A percentile compares a stretch with the other conserved stretches of the same genome.
Evolutionary conservation across 2,113 vertebrate species (phyloP).

Genomic region (Heterotis niloticus): DNA sequence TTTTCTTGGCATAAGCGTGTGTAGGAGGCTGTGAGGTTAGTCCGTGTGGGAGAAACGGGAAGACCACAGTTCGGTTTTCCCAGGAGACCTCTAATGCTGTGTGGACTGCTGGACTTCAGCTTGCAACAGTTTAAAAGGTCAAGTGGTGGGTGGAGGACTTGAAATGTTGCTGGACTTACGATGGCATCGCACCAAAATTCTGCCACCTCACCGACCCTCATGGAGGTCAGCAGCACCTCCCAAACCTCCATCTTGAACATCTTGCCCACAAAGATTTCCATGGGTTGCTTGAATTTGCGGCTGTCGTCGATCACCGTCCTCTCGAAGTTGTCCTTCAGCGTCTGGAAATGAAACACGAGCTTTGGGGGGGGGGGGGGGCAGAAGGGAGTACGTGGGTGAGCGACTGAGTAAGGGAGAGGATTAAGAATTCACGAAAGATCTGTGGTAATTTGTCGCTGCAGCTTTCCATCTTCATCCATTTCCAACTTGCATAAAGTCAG

Average conservation of each 20-base stretch:
- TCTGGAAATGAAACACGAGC: constrained; percentile 84
- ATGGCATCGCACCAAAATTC: constrained; percentile 80
- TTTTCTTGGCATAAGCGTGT: neutral
- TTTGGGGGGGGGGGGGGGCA: constrained; percentile 40
- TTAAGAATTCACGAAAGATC: neutral
- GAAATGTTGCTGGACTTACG: constrained; percentile 59
- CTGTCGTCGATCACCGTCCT: constrained; percentile 78
- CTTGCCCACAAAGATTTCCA: constrained; percentile 80
- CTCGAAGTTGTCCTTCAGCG: constrained; percentile 76
- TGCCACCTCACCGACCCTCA: constrained; percentile 77
- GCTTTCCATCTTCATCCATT: neutral
- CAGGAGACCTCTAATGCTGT: neutral
- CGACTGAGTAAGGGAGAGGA: constrained; percentile 4
- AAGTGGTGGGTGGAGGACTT: neutral
- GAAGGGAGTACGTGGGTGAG: neutral
- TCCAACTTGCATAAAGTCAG: neutral
- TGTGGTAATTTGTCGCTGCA: constrained; percentile 12
- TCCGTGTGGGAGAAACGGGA: constrained; percentile 40
- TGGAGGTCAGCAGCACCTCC: constrained; percentile 77
- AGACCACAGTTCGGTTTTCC: constrained; percentile 18
- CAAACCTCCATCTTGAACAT: constrained; percentile 87
- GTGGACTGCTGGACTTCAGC: neutral
- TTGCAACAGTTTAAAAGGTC: neutral
- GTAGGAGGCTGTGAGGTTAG: constrained; percentile 16
- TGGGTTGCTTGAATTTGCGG: constrained; percentile 62